A percentile compares a stretch with the other conserved stretches of the same genome.
Conservation (phyloP, 2,888 invertebrate genomes). For the Sphaerophoria rueppellii region DNA sequence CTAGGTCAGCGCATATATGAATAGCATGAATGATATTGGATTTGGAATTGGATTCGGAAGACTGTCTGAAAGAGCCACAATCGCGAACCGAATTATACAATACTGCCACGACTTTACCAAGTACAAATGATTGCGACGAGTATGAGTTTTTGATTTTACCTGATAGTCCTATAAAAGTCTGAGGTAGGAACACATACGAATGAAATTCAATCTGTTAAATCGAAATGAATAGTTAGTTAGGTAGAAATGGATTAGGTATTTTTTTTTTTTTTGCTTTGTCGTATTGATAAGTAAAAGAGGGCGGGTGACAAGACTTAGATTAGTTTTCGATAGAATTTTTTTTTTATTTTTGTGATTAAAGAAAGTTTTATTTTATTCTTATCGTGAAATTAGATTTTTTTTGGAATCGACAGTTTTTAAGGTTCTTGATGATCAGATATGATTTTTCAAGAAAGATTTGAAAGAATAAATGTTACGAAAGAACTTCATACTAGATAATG, state of each 20-base stretch:
- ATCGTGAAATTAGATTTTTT: conserved; percentile 9
- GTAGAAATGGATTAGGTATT: conserved; percentile 6
- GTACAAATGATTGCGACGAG: background rate
- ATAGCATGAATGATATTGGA: conserved; percentile 42
- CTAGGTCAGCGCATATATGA: conserved; percentile 55
- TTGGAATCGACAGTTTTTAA: background rate
- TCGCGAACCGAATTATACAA: conserved; percentile 17
- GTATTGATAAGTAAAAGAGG: conserved; percentile 9
- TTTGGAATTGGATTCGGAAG: background rate
- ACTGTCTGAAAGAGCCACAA: conserved; percentile 24
- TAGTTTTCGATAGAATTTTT: conserved; percentile 8
- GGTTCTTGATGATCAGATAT: no score
- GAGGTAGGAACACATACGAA: background rate
- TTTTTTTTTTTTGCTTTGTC: background rate
- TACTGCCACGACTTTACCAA: background rate
- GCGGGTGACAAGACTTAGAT: conserved; percentile 10
- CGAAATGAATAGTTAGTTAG: background rate
- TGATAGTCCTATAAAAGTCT: conserved; percentile 11
- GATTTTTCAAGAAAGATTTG: no score
- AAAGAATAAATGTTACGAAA: no score
- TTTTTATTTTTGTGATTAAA: background rate
- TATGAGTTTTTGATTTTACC: conserved; percentile 3
- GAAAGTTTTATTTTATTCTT: conserved; percentile 16
- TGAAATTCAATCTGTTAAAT: conserved; percentile 9
- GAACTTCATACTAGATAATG: no score